Conservation (phyloP, 2,797 vertebrate species). For the Amphiprion clarkii region DNA sequence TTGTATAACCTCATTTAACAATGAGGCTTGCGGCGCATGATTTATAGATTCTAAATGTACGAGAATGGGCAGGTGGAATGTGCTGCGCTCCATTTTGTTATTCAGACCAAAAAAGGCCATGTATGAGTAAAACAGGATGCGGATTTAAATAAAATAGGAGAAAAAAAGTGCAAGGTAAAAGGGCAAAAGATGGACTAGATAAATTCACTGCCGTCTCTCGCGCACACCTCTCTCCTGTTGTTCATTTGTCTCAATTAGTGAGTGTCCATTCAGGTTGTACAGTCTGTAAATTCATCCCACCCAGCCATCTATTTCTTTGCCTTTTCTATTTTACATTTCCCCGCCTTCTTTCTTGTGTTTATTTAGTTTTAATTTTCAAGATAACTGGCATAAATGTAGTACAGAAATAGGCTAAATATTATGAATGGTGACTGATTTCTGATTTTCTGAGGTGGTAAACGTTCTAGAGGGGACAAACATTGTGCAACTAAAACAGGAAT, state of each 20-base stretch:
- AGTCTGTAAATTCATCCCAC: conserved; percentile 56
- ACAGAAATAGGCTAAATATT: neutral
- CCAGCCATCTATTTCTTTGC: conserved; percentile 33
- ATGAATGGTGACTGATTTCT: no score
- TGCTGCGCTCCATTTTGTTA: conserved; percentile 52
- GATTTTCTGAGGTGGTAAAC: neutral
- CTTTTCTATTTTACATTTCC: conserved; percentile 23
- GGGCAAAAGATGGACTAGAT: conserved; percentile 71
- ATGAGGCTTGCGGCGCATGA: conserved; percentile 70
- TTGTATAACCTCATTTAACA: conserved; percentile 72
- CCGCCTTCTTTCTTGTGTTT: conserved; percentile 15
- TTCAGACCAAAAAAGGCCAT: conserved; percentile 33
- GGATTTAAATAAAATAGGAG: conserved; percentile 48
- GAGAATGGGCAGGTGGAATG: conserved; percentile 54
- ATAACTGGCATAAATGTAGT: conserved; percentile 20
- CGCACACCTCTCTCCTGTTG: conserved; percentile 59
- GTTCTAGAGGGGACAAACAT: conserved; percentile 1
- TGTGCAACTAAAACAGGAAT: conserved; percentile 44
- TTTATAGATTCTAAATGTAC: conserved; percentile 78
- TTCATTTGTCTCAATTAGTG: conserved; percentile 82
- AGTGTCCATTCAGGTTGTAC: conserved; percentile 55
- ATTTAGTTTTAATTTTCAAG: conserved; percentile 40
- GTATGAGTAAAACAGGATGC: conserved; percentile 49
- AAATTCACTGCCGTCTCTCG: conserved; percentile 53
- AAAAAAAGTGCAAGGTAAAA: conserved; percentile 47